Evolutionary conservation across 2,888 invertebrate genomes (phyloP).

Genomic region (Tetranychus piercei): DNA sequence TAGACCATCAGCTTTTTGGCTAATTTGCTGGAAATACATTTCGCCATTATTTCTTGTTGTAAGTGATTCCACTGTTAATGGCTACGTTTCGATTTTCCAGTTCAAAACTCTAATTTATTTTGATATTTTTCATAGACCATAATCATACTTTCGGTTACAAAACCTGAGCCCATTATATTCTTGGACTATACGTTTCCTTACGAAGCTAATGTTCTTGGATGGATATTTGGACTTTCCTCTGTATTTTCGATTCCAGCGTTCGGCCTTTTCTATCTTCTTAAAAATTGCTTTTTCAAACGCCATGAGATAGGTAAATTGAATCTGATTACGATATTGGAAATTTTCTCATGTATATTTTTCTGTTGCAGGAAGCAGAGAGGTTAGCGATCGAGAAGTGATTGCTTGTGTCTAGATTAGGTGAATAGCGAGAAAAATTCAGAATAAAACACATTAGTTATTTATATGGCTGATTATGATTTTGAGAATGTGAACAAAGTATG

Average conservation of each 20-base stretch:
- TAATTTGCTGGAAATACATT: conserved; percentile 68
- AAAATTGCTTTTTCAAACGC: not conserved
- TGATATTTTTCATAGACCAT: not conserved
- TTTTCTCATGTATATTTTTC: no score
- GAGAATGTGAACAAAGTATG: no score
- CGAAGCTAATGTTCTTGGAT: not conserved
- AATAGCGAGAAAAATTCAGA: no score
- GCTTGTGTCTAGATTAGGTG: no score
- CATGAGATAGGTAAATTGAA: not conserved
- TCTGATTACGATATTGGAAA: no score
- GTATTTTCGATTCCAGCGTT: not conserved
- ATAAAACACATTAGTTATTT: no score
- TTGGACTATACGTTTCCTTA: not conserved
- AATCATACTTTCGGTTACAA: not conserved
- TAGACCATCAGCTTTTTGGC: conserved; percentile 56
- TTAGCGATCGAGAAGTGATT: no score
- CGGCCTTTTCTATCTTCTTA: not conserved
- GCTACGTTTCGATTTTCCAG: no score
- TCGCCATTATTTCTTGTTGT: conserved; percentile 60
- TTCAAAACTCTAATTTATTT: no score
- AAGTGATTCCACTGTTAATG: conserved; percentile 28
- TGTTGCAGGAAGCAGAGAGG: no score
- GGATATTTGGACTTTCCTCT: not conserved
- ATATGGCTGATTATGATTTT: no score
- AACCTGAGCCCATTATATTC: not conserved